These are phyloP conservation scores for Hyppa rectilinea DNA, from an alignment of 2,888 invertebrate species.

Conservation along the genomic window DNA sequence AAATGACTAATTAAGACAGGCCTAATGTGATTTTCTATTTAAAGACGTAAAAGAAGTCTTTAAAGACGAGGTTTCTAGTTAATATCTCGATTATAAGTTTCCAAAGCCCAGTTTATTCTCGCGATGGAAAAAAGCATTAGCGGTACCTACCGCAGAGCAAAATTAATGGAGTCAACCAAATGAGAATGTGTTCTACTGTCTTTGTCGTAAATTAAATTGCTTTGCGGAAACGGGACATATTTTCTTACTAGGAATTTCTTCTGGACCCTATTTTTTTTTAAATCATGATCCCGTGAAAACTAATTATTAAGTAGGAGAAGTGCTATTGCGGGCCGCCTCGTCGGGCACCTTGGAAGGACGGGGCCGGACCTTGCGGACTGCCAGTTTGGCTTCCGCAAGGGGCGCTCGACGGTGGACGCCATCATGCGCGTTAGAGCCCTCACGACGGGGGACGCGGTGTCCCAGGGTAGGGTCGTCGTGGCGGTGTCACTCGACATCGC, in stretches of 20 bases:
- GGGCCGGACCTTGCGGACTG: too few species aligned
- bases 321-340: too few species aligned
- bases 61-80: slow-evolving; percentile 18
- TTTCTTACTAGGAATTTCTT: slow-evolving; percentile 12
- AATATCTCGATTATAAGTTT: slow-evolving; percentile 19
- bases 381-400: too few species aligned
- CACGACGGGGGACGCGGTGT: too few species aligned
- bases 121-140: slow-evolving; percentile 9
- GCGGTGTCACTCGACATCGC: too few species aligned
- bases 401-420: too few species aligned
- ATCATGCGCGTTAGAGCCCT: too few species aligned
- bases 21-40: slow-evolving; percentile 18
- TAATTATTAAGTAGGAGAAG: not conserved
- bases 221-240: slow-evolving; percentile 7
- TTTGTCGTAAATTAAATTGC: slow-evolving; percentile 37
- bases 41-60: too few species aligned
- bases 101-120: slow-evolving; percentile 17
- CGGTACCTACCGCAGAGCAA: slow-evolving; percentile 3
- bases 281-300: not conserved
- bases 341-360: too few species aligned
- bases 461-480: too few species aligned
- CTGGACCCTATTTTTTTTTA: not conserved
- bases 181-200: slow-evolving; percentile 38
- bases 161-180: slow-evolving; percentile 44
- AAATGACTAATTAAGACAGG: slow-evolving; percentile 14